These are phyloP conservation scores for Oxyscelio sp. DNA, from an alignment of 2,888 invertebrate species.

Conservation along the genomic window DNA sequence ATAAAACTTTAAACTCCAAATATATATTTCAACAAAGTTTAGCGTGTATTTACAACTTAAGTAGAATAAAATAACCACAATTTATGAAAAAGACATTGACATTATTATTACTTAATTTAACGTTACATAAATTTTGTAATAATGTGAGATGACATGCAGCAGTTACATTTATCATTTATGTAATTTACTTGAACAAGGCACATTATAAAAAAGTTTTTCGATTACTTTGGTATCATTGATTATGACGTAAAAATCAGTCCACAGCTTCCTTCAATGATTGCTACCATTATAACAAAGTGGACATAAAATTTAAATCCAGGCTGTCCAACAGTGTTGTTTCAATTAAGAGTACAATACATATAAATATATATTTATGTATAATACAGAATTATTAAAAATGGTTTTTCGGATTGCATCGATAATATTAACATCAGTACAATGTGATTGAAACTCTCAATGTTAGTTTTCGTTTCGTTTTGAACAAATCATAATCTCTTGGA, in stretches of 20 bases:
- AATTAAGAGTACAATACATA: neutral
- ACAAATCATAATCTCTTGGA: constrained; percentile 8
- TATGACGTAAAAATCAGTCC: constrained; percentile 1
- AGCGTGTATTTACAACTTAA: neutral
- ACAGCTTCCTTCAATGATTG: neutral
- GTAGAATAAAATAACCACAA: neutral
- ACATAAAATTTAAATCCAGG: neutral
- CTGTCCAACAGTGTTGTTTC: constrained; percentile 22
- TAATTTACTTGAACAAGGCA: constrained; percentile 20
- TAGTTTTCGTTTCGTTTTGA: neutral
- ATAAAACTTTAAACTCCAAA: too few relatives aligned
- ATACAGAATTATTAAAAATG: too few relatives aligned
- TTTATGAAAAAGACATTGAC: neutral
- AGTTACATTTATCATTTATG: neutral
- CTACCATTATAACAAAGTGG: constrained; percentile 1
- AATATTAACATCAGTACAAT: too few relatives aligned
- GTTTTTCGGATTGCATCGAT: too few relatives aligned
- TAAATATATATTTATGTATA: constrained; percentile 24
- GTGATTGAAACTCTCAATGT: too few relatives aligned
- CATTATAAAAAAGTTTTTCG: constrained; percentile 3
- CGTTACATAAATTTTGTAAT: constrained; percentile 15
- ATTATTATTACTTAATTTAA: constrained; percentile 11
- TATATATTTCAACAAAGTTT: too few relatives aligned
- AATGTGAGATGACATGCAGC: neutral
- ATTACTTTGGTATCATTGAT: constrained; percentile 27